phyloP scores from a whole-genome alignment of 2,888 invertebrate species.

The Scaptodrosophila latifasciaeformis region DNA sequence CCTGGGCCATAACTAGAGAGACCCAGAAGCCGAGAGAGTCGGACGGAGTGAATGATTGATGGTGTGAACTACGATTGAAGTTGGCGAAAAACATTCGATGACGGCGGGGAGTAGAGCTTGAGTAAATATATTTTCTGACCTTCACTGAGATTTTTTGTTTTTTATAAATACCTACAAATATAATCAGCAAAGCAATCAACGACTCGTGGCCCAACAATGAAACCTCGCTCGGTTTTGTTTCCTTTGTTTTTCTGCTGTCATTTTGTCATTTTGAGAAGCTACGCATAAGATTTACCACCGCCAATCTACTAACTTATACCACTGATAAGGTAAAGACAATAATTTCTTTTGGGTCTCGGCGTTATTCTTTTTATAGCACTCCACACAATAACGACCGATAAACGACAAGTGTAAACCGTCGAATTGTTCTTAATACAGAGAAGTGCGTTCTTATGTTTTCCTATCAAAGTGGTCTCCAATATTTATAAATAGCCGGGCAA shows the following conservation, averaged over 20 bases:
- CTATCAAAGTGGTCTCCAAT: too few relatives aligned
- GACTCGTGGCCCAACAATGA: slow-evolving; percentile 1
- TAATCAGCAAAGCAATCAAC: not conserved
- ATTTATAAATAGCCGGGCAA: too few relatives aligned
- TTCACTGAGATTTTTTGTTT: too few relatives aligned
- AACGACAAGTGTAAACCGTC: not conserved
- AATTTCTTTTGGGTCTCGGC: too few relatives aligned
- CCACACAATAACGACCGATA: slow-evolving; percentile 22
- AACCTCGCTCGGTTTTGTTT: too few relatives aligned
- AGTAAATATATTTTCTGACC: too few relatives aligned
- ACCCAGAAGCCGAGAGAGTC: slow-evolving; percentile 22
- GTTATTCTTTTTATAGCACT: not conserved
- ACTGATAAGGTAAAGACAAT: slow-evolving; percentile 17
- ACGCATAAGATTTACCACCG: not conserved
- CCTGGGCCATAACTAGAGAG: slow-evolving; percentile 8
- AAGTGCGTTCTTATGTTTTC: too few relatives aligned
- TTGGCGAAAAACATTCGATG: too few relatives aligned
- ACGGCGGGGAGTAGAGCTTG: too few relatives aligned
- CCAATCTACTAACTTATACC: not conserved
- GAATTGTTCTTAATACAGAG: too few relatives aligned
- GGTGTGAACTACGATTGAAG: slow-evolving; percentile 21
- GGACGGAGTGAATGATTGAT: slow-evolving; percentile 23
- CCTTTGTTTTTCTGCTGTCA: too few relatives aligned
- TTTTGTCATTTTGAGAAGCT: not conserved
- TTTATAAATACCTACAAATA: too few relatives aligned